Percentiles rank a stretch among this genome's conserved stretches.
Conservation (phyloP, 2,113 vertebrate species). For the Mobula birostris region DNA sequence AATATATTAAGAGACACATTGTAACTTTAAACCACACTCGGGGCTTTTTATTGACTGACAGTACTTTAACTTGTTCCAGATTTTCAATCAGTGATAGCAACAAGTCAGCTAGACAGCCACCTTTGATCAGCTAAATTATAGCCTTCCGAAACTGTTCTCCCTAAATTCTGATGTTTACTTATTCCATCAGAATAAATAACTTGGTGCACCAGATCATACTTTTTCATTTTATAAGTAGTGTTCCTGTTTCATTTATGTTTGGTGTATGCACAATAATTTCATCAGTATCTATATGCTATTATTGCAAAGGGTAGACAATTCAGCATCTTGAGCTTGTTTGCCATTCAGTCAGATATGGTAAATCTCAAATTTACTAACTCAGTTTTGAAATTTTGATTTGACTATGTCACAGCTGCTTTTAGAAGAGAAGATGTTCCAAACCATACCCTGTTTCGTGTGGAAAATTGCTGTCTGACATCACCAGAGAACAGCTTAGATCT, state of each 20-base stretch:
- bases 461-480: too few species aligned
- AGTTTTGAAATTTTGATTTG: background rate
- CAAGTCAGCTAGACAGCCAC: background rate
- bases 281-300: background rate
- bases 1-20: background rate
- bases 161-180: background rate
- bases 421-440: background rate
- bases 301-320: background rate
- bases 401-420: background rate
- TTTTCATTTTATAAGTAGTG: background rate
- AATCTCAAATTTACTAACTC: background rate
- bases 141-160: background rate
- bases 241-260: background rate
- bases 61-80: background rate
- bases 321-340: background rate
- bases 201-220: background rate
- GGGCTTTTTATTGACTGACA: background rate
- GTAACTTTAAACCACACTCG: background rate
- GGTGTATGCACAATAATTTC: background rate
- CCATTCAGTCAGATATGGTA: background rate
- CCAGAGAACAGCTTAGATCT: too few species aligned
- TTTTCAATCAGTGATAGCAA: background rate
- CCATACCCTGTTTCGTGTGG: too few species aligned
- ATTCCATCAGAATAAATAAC: background rate
- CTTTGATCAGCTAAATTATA: background rate